Percentiles rank a stretch among this genome's conserved stretches.
These are phyloP conservation scores for Pinctada fucata DNA, from an alignment of 2,888 invertebrate species.

Conservation along the genomic window DNA sequence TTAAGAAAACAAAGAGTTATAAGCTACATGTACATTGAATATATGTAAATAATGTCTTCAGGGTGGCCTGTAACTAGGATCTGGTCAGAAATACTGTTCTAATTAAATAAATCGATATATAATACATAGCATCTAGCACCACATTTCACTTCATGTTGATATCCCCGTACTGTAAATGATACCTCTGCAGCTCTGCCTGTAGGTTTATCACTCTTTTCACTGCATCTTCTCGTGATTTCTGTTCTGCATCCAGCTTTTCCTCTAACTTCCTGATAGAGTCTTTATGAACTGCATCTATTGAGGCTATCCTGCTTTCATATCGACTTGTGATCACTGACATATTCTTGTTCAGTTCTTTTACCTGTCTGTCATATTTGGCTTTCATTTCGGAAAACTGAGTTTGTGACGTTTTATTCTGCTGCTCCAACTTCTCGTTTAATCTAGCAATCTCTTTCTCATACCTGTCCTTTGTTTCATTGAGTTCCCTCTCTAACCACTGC, in stretches of 20 bases:
- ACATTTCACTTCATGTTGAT: neutral
- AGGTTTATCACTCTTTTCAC: slow-evolving; percentile 62
- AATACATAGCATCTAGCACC: no score
- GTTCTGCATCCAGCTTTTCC: slow-evolving; percentile 61
- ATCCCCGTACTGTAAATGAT: slow-evolving; percentile 64
- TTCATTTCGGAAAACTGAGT: neutral
- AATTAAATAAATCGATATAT: no score
- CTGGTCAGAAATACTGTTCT: no score
- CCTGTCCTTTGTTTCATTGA: neutral
- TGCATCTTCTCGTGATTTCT: slow-evolving; percentile 60
- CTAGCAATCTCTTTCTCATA: neutral
- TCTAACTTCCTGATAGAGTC: slow-evolving; percentile 54
- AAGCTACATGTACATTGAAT: no score
- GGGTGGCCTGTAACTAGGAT: no score
- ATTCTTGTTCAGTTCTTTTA: slow-evolving; percentile 46
- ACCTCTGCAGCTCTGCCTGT: slow-evolving; percentile 62
- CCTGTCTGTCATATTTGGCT: slow-evolving; percentile 17
- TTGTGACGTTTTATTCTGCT: neutral
- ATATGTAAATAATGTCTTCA: no score
- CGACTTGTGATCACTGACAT: slow-evolving; percentile 45
- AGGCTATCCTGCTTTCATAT: slow-evolving; percentile 61
- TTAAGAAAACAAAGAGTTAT: no score
- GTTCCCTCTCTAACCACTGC: neutral
- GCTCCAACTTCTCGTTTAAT: neutral
- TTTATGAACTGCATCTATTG: slow-evolving; percentile 54